These are phyloP conservation scores for Amiota communis DNA, from an alignment of 2,888 invertebrate species.

Conservation along the genomic window DNA sequence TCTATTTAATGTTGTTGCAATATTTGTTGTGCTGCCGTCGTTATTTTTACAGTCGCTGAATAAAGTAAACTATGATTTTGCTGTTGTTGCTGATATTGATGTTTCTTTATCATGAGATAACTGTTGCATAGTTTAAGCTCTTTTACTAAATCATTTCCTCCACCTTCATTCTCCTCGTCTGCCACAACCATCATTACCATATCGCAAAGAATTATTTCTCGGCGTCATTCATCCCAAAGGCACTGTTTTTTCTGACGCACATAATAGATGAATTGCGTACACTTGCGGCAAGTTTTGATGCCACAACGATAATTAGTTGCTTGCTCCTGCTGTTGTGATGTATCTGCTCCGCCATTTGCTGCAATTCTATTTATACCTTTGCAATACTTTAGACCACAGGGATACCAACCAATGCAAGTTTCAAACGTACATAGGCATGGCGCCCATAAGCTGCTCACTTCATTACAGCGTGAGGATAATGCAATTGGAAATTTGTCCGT, in stretches of 20 bases:
- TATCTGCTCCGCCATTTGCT: slow-evolving; percentile 50
- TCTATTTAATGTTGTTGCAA: too few relatives aligned
- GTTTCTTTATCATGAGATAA: too few relatives aligned
- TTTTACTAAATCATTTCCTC: too few relatives aligned
- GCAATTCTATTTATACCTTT: slow-evolving; percentile 84
- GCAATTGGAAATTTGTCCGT: slow-evolving; percentile 81
- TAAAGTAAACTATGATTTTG: not conserved
- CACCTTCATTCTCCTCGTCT: too few relatives aligned
- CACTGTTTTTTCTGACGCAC: slow-evolving; percentile 88
- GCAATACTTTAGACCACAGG: slow-evolving; percentile 95
- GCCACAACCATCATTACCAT: too few relatives aligned
- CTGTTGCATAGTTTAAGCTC: too few relatives aligned
- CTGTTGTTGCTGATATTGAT: too few relatives aligned
- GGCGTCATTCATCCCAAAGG: slow-evolving; percentile 84
- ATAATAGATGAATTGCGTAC: slow-evolving; percentile 89
- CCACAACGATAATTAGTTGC: slow-evolving; percentile 90
- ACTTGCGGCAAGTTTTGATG: slow-evolving; percentile 94
- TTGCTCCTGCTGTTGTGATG: slow-evolving; percentile 55
- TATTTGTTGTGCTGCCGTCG: too few relatives aligned
- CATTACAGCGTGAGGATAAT: slow-evolving; percentile 77
- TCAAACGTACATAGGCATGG: slow-evolving; percentile 90
- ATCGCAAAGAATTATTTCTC: slow-evolving; percentile 50
- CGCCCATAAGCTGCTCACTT: slow-evolving; percentile 79
- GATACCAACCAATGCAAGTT: slow-evolving; percentile 95
- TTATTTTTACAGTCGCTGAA: slow-evolving; percentile 33